Evolutionary conservation across 2,113 vertebrate species (phyloP), one percentile per base, ranked within the genome.

Genomic region (Trogon surrucura): DNA sequence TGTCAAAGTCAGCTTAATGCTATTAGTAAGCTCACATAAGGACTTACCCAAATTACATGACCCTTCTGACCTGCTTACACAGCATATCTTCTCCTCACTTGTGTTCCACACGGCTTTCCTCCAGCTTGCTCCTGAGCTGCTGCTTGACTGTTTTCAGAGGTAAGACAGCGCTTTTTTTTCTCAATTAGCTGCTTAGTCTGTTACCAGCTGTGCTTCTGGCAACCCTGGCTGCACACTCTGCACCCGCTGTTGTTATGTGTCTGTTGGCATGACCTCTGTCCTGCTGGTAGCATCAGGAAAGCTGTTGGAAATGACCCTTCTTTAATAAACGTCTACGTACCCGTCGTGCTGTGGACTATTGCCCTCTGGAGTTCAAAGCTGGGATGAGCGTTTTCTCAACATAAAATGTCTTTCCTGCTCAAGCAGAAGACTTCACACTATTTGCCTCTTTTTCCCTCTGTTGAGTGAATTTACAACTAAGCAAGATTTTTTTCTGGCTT

Each of bases 301-400:
- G 16, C 13, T 21, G 5, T 5, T 56, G 60, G 54, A 60, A 89
- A 69, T 6, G 0, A 26, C 10, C 0, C 16, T n/a, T 14, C 88
- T 51, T 64, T 0, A 30, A 34, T 32, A 16, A 45, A 25, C 0
- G 0, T 21, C 16, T 34, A 6, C 8, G 3, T 11, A 44, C 16
- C 53, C 23, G 27, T 95, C 53, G 0, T 61, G 58, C 75, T 97
- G 95, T 88, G 84, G 72, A 30, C 90, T 95, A 64, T 95, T 95
- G 96, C 96, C 97, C 96, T 92, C 96, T 97, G 96, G 95, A 97
- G 96, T 64, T 80, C 83, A 84, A 80, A 93, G 17, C 29, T 23
- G 58, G 80, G n/a, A 93, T 56, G 66, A 75, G 26, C 3, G 0
- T 77, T 95, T 88, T 85, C 61, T 32, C 30, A 66, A 30, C 1